phyloP scores from a whole-genome alignment of 2,113 vertebrate genomes.

The Cavia aperea region DNA sequence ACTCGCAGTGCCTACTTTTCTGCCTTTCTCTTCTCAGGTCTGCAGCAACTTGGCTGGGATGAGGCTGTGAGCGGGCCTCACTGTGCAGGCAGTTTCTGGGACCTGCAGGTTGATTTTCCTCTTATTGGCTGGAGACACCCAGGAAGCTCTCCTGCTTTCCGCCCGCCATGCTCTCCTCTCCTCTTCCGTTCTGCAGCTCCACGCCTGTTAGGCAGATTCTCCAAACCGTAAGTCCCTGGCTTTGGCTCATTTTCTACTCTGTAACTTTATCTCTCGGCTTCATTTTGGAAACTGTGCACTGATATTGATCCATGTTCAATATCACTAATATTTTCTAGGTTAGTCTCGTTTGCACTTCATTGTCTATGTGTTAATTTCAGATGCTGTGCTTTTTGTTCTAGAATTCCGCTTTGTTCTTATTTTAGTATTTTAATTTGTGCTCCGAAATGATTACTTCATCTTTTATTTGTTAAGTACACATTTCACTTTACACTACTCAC shows the following conservation, averaged over 20 bases:
- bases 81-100: not conserved
- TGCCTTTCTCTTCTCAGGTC: not conserved
- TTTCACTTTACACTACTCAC: not conserved
- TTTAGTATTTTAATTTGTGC: not conserved
- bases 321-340: not conserved
- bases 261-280: not conserved
- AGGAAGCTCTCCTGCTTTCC: fast-evolving
- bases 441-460: not conserved
- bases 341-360: not conserved
- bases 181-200: fast-evolving
- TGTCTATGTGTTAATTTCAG: not conserved
- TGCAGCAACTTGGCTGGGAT: fast-evolving
- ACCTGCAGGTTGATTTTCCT: not conserved
- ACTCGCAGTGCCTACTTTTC: fast-evolving
- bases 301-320: fast-evolving
- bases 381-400: not conserved
- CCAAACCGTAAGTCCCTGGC: fast-evolving
- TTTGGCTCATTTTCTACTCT: not conserved
- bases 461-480: too few relatives aligned
- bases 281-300: not conserved
- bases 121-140: not conserved
- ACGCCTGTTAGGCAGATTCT: fast-evolving
- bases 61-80: not conserved
- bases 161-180: too few relatives aligned
- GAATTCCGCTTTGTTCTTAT: not conserved